A percentile compares a stretch with the other conserved stretches of the same genome.
These are phyloP conservation scores for Tragelaphus strepsiceros DNA, from an alignment of 2,113 vertebrate genomes.

Conservation along the genomic window DNA sequence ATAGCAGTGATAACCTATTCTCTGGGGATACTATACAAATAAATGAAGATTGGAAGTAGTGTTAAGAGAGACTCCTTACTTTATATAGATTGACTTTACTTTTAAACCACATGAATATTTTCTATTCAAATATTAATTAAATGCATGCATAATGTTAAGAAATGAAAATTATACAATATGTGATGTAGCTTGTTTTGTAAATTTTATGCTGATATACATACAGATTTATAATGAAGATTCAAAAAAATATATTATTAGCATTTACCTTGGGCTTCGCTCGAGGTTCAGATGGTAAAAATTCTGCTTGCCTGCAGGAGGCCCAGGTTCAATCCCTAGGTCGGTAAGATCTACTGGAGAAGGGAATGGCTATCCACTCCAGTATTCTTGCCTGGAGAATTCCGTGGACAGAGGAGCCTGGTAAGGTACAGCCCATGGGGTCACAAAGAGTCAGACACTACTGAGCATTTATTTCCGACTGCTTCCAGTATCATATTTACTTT, in stretches of 20 bases:
- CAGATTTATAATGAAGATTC: background rate
- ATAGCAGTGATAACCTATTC: background rate
- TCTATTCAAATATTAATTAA: background rate
- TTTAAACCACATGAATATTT: background rate
- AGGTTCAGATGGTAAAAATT: background rate
- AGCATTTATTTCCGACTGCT: background rate
- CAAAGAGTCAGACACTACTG: background rate
- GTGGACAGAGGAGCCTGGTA: background rate
- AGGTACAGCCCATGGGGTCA: background rate
- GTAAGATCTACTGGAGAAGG: background rate
- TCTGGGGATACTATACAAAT: background rate
- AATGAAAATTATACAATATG: background rate
- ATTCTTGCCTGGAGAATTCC: background rate
- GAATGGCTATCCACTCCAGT: background rate
- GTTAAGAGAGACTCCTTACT: background rate
- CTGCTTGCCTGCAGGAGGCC: background rate
- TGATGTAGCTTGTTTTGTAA: background rate
- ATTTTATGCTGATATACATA: background rate
- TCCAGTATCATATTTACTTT: background rate
- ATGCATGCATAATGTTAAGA: background rate
- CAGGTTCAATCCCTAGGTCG: background rate
- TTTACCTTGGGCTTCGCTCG: background rate
- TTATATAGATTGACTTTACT: background rate
- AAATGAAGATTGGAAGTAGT: background rate
- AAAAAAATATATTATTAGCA: background rate